A percentile compares a stretch with the other conserved stretches of the same genome.
phyloP scores from a whole-genome alignment of 2,888 invertebrate species.

The Drosophila neotestacea region DNA sequence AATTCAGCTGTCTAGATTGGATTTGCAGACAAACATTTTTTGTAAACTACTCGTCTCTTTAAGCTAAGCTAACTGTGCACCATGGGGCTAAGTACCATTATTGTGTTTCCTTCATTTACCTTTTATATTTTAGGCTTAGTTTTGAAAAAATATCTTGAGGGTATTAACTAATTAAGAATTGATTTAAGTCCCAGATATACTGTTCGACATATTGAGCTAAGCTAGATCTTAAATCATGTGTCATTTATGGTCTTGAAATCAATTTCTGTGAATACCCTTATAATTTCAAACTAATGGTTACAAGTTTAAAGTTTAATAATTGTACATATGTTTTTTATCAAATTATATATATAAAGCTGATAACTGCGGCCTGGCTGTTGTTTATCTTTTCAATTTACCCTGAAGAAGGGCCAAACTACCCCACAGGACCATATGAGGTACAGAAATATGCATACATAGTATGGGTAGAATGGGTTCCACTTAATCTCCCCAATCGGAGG shows the following conservation, averaged over 20 bases:
- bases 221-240: background rate
- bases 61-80: constrained; percentile 54
- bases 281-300: constrained; percentile 49
- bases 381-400: constrained; percentile 46
- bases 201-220: background rate
- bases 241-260: background rate
- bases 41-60: constrained; percentile 44
- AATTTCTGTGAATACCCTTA: constrained; percentile 24
- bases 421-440: constrained; percentile 26
- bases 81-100: constrained; percentile 61
- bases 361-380: constrained; percentile 72
- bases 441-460: constrained; percentile 59
- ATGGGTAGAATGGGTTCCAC: constrained; percentile 55
- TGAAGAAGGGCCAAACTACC: constrained; percentile 38
- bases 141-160: constrained; percentile 33
- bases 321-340: constrained; percentile 70
- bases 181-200: background rate
- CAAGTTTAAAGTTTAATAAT: constrained; percentile 58
- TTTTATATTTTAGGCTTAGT: constrained; percentile 46
- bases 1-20: constrained; percentile 82
- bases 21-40: constrained; percentile 12
- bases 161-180: constrained; percentile 1
- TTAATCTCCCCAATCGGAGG: constrained; percentile 17
- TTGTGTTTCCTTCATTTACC: constrained; percentile 63
- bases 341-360: constrained; percentile 45